Conservation (phyloP, 2,113 vertebrate genomes). For the Petaurus breviceps region DNA sequence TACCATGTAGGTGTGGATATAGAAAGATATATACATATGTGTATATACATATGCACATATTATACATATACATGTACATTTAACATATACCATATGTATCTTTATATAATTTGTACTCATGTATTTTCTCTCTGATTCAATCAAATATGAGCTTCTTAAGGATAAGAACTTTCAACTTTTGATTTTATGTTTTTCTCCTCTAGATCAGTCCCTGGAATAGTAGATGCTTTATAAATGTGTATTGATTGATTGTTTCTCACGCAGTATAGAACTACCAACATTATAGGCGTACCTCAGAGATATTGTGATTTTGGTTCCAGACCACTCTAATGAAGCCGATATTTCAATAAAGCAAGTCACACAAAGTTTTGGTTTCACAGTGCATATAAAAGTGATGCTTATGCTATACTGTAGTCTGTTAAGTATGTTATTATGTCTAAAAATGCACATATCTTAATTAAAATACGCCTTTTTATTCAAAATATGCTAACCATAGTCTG, state of each 20-base stretch:
- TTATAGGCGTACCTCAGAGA: not conserved
- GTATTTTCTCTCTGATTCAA: not conserved
- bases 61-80: too few relatives aligned
- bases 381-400: not conserved
- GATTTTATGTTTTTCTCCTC: not conserved
- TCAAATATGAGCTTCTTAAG: not conserved
- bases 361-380: not conserved
- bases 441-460: not conserved
- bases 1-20: too few relatives aligned
- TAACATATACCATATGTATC: too few relatives aligned
- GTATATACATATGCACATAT: too few relatives aligned
- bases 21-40: too few relatives aligned
- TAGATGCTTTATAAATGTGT: not conserved
- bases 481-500: not conserved
- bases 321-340: not conserved
- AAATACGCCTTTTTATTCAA: not conserved
- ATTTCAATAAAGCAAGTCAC: not conserved
- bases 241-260: not conserved
- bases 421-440: not conserved
- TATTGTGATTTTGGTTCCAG: not conserved
- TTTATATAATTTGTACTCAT: not conserved
- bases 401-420: not conserved
- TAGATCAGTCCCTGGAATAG: not conserved
- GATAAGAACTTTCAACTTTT: not conserved
- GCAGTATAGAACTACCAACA: not conserved